Conservation (phyloP, 2,797 vertebrate genomes). For the Thaleichthys pacificus region DNA sequence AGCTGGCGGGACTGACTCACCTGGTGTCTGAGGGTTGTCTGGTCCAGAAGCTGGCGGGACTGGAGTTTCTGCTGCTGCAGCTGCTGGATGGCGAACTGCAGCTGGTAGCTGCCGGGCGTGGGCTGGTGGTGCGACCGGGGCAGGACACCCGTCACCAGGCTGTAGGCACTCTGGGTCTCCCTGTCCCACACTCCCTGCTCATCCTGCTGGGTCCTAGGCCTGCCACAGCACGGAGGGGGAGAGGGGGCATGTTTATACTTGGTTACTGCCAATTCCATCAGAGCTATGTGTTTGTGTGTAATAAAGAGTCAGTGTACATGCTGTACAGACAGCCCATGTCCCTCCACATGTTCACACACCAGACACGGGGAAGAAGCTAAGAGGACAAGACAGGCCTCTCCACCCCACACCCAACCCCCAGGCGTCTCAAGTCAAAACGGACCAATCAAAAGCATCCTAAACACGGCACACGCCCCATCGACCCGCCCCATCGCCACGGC, state of each 20-base stretch:
- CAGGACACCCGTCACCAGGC: constrained; percentile 55
- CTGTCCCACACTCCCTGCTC: constrained; percentile 65
- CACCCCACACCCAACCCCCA: constrained; percentile 37
- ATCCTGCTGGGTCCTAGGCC: constrained; percentile 66
- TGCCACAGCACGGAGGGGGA: neutral
- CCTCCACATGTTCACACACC: constrained; percentile 29
- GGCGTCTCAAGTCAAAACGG: constrained; percentile 54
- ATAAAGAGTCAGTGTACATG: constrained; percentile 2
- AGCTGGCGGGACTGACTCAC: constrained; percentile 64
- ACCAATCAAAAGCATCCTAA: constrained; percentile 52
- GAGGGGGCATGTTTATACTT: neutral
- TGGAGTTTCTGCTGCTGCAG: constrained; percentile 87
- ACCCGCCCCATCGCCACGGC: constrained; percentile 52
- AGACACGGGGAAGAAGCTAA: constrained; percentile 35
- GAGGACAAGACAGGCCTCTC: constrained; percentile 37
- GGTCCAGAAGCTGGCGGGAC: constrained; percentile 80
- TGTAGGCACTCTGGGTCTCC: constrained; percentile 67
- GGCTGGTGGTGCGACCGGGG: constrained; percentile 70
- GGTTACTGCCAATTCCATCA: neutral
- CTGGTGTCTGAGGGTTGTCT: constrained; percentile 73
- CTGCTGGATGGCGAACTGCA: constrained; percentile 87
- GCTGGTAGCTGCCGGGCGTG: constrained; percentile 78
- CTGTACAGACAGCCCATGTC: constrained; percentile 12
- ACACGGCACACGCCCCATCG: constrained; percentile 53
- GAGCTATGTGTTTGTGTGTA: neutral